A percentile compares a stretch with the other conserved stretches of the same genome.
Conservation (phyloP, 2,797 vertebrate species). For the Lemur catta region DNA sequence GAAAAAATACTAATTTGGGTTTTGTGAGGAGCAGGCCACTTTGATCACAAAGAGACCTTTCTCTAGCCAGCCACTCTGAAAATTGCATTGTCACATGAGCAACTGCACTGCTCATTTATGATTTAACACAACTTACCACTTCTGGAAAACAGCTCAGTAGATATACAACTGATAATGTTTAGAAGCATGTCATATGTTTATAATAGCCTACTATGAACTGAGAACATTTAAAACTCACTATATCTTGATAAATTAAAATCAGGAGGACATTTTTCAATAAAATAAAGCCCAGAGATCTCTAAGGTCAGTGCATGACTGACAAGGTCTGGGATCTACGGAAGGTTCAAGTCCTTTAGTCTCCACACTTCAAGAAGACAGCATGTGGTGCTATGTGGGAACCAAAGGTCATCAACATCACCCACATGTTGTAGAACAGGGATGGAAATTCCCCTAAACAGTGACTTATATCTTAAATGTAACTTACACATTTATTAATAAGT, state of each 20-base stretch:
- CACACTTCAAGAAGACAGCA: not conserved
- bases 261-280: not conserved
- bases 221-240: conserved; percentile 31
- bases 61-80: conserved; percentile 12
- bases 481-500: not conserved
- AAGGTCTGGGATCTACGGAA: not conserved
- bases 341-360: not conserved
- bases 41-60: not conserved
- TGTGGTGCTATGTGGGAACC: not conserved
- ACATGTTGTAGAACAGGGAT: not conserved
- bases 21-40: not conserved
- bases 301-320: not conserved
- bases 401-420: not conserved
- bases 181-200: not conserved
- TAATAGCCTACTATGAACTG: not conserved
- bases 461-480: not conserved
- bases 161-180: not conserved
- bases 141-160: not conserved
- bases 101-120: not conserved
- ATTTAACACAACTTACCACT: not conserved
- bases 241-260: conserved; percentile 44
- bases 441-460: not conserved
- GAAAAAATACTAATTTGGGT: not conserved
- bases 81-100: not conserved
- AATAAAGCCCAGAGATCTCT: not conserved